Evolutionary conservation across 30 jellyfish, hydroid and myxozoan species (phyloP), one percentile per base, ranked within the genome.

Genomic region (Aurelia aurita): DNA sequence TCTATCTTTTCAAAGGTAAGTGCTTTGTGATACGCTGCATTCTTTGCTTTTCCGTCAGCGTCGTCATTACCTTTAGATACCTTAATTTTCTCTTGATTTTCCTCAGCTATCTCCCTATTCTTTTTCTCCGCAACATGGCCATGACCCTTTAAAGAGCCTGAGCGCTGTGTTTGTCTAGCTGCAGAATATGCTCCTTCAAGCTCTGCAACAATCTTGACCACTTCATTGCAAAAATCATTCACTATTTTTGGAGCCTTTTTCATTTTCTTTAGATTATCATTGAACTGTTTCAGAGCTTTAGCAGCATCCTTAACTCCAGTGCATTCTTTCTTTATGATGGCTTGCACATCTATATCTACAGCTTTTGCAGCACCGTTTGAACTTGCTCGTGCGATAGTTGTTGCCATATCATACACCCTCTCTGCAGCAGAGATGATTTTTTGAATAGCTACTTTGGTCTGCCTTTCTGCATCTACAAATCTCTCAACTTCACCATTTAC

Each of bases 211-310:
- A 78, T 60, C 22, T 59, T 61, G 60, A 32, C 69, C 34, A 61
- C 80, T 34, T 78, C 89, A 18, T 78, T 78, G 58, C 78, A 28
- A 51, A 78, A 78, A 62, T 62, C 89, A 13, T 22, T 23, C 15
- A 78, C 89, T 71, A 78, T 78, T 58, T 78, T 78, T 43, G 89
- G 89, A 25, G 77, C 79, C 5, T 61, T 35, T 43, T 60, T 62
- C 80, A 78, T 78, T 60, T 5, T 78, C 35, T 60, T 78, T 35
- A 68, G 25, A 45, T 78, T 78, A 12, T 61, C 89, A 31, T 61
- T 78, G 60, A 78, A 78, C 57, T 18, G 14, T 20, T 60, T 60
- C n/a, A 35, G 71, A 32, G 89, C 31, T 45, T 78, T 61, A 16
- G 27, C 14, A 6, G 57, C 73, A 10, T 78, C 80, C 23, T 39